Conservation (phyloP, 2,888 invertebrate genomes). For the Neelides folsomi region DNA sequence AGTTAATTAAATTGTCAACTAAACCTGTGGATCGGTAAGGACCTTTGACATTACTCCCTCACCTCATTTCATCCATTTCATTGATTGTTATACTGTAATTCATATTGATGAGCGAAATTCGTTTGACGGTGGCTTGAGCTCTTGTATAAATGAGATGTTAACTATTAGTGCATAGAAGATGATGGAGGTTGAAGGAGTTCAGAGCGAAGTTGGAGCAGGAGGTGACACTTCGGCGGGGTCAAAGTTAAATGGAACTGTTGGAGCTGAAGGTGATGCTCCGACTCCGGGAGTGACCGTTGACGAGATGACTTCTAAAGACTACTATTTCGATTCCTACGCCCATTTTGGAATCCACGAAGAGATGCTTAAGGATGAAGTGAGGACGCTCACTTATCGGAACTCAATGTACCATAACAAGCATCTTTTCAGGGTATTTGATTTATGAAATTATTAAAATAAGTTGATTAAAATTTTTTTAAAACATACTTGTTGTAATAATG, state of each 20-base stretch:
- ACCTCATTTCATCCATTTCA: too few species aligned
- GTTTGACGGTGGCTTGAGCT: too few species aligned
- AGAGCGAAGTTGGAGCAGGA: conserved; percentile 10
- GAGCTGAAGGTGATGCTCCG: neutral
- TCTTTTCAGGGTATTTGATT: conserved; percentile 56
- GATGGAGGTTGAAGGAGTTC: conserved; percentile 22
- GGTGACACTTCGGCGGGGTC: neutral
- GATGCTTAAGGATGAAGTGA: conserved; percentile 98
- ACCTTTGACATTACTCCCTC: too few species aligned
- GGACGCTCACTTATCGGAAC: conserved; percentile 94
- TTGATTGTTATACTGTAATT: too few species aligned
- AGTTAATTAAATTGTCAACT: too few species aligned
- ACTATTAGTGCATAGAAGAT: neutral
- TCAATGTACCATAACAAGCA: conserved; percentile 99
- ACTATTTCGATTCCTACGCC: conserved; percentile 99
- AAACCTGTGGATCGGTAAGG: too few species aligned
- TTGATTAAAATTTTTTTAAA: conserved; percentile 3
- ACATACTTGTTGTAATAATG: too few species aligned
- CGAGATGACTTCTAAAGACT: conserved; percentile 98
- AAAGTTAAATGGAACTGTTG: conserved; percentile 7
- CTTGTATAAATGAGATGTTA: too few species aligned
- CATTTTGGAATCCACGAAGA: conserved; percentile 99
- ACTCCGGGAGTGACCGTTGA: conserved; percentile 51
- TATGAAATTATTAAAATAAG: neutral
- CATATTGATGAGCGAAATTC: too few species aligned